These are phyloP conservation scores for Epistrophe grossulariae DNA, from an alignment of 2,888 invertebrate species.

Conservation along the genomic window DNA sequence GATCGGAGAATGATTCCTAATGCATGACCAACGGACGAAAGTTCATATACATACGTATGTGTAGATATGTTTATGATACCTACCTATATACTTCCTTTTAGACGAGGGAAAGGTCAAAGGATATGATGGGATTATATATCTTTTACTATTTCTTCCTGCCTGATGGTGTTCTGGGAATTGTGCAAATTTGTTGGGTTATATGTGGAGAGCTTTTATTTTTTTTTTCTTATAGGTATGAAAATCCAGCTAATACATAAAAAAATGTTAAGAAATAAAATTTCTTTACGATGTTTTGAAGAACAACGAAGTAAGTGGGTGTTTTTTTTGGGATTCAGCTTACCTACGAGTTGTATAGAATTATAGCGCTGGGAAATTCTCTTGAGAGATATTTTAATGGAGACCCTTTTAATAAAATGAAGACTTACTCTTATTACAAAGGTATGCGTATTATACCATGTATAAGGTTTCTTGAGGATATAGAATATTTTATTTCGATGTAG, in stretches of 20 bases:
- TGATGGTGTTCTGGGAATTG: constrained; percentile 5
- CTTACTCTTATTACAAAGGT: too few relatives aligned
- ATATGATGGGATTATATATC: constrained; percentile 42
- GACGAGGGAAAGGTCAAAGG: constrained; percentile 35
- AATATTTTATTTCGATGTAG: not conserved
- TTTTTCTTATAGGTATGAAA: not conserved
- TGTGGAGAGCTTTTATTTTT: not conserved
- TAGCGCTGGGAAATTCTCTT: not conserved
- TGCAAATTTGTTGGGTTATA: not conserved
- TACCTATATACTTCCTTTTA: constrained; percentile 50
- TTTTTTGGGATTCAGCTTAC: not conserved
- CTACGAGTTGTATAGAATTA: not conserved
- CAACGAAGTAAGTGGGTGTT: not conserved
- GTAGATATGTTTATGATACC: not conserved
- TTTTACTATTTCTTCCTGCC: constrained; percentile 29
- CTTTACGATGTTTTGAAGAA: not conserved
- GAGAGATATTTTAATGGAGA: constrained; percentile 9
- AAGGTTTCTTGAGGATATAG: too few relatives aligned
- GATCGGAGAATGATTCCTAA: constrained; percentile 60
- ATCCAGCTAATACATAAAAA: not conserved
- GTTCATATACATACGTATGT: not conserved
- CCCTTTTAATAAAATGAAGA: constrained; percentile 16
- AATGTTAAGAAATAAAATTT: not conserved
- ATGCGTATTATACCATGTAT: too few relatives aligned
- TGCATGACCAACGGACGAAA: constrained; percentile 55